Evolutionary conservation across 2,113 vertebrate species (phyloP), one percentile per base, ranked within the genome.

Genomic region (Porphyrio hochstetteri): DNA sequence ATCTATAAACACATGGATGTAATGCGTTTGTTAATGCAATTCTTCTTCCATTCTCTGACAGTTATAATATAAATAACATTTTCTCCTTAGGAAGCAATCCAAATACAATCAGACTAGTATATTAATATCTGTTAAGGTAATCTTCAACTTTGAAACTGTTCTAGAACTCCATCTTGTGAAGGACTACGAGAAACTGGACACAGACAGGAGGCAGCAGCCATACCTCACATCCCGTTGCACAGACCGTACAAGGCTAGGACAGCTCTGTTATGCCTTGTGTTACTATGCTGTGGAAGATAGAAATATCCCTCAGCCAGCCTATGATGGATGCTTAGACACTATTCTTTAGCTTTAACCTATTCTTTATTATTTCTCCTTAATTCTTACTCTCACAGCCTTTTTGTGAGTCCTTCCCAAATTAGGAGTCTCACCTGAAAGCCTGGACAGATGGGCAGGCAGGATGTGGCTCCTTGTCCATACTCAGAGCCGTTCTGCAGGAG

Each of bases 1-100:
- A 94, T 95, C 95, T 93, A 95, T 91, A 97, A 94, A 92, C 91
- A 94, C 83, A 89, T 16, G 78, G 82, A 87, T 72, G 46, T 80
- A 96, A 91, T 94, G 80, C 24, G 1, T 59, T 93, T 88, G 92
- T 91, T 95, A 94, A 93, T 93, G 86, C 59, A 95, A 92, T 96
- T 95, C 84, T 93, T 93, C 46, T 86, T 92, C 89, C 55, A 93
- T 84, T 95, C 86, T 87, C 63, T 96, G 96, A 96, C 95, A 95
- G 96, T 89, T 96, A 94, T 46, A 87, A 84, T 79, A 92, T 57
- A 93, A 96, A 95, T 90, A 97, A 87, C 59, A 80, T 92, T 96
- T 94, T 89, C 78, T 91, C 70, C 74, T 92, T 80, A 93, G 88
- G 88, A 97, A 92, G 61, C 67, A 87, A 87, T 93, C 81, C 92